phyloP scores from a whole-genome alignment of 2,888 invertebrate genomes.

The Catonia carolina region DNA sequence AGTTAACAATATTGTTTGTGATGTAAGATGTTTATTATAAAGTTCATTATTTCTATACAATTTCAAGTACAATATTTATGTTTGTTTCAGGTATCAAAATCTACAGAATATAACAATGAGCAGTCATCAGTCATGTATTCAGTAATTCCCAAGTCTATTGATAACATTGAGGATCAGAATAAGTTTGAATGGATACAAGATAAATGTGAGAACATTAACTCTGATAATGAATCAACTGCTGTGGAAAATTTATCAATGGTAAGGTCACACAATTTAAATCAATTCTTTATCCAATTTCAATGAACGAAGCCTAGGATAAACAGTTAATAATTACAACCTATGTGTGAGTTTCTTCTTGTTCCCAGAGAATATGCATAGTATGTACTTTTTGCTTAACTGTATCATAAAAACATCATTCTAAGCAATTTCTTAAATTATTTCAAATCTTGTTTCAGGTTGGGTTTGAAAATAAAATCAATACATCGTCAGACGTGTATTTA shows the following conservation, averaged over 20 bases:
- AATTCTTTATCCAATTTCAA: slow-evolving; percentile 3
- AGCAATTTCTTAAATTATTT: not conserved
- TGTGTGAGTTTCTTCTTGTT: not conserved
- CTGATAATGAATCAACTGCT: slow-evolving; percentile 2
- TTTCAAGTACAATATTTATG: not conserved
- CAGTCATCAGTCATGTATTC: slow-evolving; percentile 1
- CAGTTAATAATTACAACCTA: not conserved
- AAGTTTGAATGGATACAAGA: slow-evolving; percentile 4
- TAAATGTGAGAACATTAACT: slow-evolving; percentile 3
- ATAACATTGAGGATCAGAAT: slow-evolving; percentile 5
- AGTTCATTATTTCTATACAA: slow-evolving; percentile 1
- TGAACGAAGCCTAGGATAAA: not conserved
- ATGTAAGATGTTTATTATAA: slow-evolving; percentile 5
- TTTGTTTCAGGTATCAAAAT: slow-evolving; percentile 7
- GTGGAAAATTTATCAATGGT: slow-evolving; percentile 4
- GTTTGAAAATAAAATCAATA: slow-evolving; percentile 3
- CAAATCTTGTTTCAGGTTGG: not conserved
- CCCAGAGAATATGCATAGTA: too few species aligned
- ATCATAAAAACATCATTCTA: too few species aligned
- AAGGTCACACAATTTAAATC: slow-evolving; percentile 3
- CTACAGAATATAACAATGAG: slow-evolving; percentile 2
- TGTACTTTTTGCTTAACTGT: too few species aligned
- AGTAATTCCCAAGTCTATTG: slow-evolving; percentile 5
- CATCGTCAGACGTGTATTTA: slow-evolving; percentile 1
- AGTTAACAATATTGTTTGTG: not conserved